phyloP scores from a whole-genome alignment of 2,113 vertebrate genomes.

The Carassius gibelio region DNA sequence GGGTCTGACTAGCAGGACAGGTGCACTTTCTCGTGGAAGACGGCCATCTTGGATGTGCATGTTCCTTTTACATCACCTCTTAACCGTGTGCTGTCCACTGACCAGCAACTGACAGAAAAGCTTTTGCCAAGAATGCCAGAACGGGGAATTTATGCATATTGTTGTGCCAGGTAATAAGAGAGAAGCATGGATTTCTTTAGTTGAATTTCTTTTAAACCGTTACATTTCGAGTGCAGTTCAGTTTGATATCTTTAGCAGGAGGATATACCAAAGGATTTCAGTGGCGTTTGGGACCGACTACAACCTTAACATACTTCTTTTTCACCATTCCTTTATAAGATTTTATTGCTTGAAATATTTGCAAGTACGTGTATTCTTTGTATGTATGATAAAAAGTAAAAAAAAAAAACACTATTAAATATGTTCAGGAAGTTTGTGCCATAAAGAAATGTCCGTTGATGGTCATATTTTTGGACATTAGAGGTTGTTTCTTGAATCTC shows the following conservation, averaged over 20 bases:
- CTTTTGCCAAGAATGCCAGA: constrained; percentile 31
- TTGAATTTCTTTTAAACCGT: neutral
- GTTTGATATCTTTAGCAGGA: neutral
- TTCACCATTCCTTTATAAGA: constrained; percentile 43
- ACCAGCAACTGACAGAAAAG: constrained; percentile 19
- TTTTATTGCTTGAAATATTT: constrained; percentile 47
- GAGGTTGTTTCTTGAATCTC: constrained; percentile 31
- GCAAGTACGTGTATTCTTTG: constrained; percentile 40
- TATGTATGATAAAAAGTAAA: constrained; percentile 25
- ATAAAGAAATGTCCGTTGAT: constrained; percentile 51
- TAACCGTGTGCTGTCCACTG: constrained; percentile 3
- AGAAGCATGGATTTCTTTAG: neutral
- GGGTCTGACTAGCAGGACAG: neutral
- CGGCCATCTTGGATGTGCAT: constrained; percentile 14
- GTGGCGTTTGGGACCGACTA: constrained; percentile 14
- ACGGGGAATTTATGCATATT: neutral
- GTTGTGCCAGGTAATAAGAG: constrained; percentile 2
- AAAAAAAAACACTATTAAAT: constrained; percentile 38
- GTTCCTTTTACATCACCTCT: constrained; percentile 9
- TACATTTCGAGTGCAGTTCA: constrained; percentile 23
- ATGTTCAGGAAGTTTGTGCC: constrained; percentile 52
- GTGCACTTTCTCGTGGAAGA: neutral
- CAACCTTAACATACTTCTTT: neutral
- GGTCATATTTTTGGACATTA: constrained; percentile 19
- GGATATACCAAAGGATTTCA: constrained; percentile 50